These are phyloP conservation scores for Calephelis perditalis DNA, from an alignment of 2,888 invertebrate species.

Conservation along the genomic window DNA sequence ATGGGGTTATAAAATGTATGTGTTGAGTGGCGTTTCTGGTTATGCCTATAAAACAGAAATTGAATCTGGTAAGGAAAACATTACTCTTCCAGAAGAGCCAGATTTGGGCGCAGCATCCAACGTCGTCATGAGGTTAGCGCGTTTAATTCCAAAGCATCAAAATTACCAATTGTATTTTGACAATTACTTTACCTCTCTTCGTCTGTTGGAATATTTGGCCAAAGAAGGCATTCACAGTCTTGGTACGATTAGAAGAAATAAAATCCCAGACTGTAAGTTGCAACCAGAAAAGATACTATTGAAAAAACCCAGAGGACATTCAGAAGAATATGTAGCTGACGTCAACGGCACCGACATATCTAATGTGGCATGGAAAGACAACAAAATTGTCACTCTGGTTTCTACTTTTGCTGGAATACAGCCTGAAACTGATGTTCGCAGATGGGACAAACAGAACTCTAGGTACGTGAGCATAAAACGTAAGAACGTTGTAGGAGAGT, in stretches of 20 bases:
- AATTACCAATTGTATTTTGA: conserved; percentile 38
- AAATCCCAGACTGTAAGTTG: conserved; percentile 36
- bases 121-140: conserved; percentile 1
- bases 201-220: conserved; percentile 13
- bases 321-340: conserved; percentile 19
- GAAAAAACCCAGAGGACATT: conserved; percentile 29
- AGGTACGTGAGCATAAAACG: conserved; percentile 30
- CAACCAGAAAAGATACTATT: conserved; percentile 33
- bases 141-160: conserved; percentile 24
- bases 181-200: conserved; percentile 33
- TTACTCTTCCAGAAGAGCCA: conserved; percentile 26
- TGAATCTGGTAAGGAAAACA: too few species aligned
- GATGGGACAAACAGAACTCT: conserved; percentile 27
- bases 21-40: too few species aligned
- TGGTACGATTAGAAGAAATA: conserved; percentile 32
- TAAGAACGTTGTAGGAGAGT: conserved; percentile 31
- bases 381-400: conserved; percentile 39
- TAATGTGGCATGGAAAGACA: conserved; percentile 40
- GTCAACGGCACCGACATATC: conserved; percentile 28
- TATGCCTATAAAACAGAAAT: too few species aligned
- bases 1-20: too few species aligned
- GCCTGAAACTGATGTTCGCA: conserved; percentile 28
- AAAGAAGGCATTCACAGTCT: conserved; percentile 8
- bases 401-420: conserved; percentile 38
- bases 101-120: conserved; percentile 36